phyloP scores from a whole-genome alignment of 1,140 invertebrate genomes.

The Microplitis demolitor region DNA sequence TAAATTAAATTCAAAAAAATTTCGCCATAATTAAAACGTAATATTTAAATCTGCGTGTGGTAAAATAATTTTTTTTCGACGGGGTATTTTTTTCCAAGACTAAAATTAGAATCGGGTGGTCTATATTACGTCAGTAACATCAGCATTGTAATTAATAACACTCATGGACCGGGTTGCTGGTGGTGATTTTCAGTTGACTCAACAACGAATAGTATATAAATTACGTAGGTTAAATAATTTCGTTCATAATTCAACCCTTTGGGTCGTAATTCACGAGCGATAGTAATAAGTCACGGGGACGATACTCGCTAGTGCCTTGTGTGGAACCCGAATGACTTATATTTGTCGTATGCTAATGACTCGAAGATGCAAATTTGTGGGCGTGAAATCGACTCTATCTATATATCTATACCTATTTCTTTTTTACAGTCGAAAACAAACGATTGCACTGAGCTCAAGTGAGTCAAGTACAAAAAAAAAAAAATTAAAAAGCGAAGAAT shows the following conservation, averaged over 20 bases:
- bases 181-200: neutral
- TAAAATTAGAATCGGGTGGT: neutral
- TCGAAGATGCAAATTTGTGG: conserved; percentile 42
- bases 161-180: conserved; percentile 32
- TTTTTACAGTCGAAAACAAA: conserved; percentile 25
- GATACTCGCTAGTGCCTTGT: too few species aligned
- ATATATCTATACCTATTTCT: too few species aligned
- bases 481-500: conserved; percentile 21
- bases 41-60: too few species aligned
- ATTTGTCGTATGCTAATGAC: conserved; percentile 40
- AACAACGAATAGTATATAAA: conserved; percentile 42
- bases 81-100: neutral
- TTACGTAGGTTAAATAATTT: conserved; percentile 53
- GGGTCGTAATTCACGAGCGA: conserved; percentile 38
- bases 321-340: conserved; percentile 30
- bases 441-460: conserved; percentile 15
- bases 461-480: conserved; percentile 7
- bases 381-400: conserved; percentile 26
- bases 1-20: too few species aligned
- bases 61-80: neutral
- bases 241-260: conserved; percentile 53
- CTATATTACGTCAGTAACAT: conserved; percentile 22
- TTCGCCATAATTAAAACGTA: too few species aligned
- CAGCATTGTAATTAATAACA: conserved; percentile 51
- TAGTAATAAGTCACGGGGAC: neutral